phyloP scores from a whole-genome alignment of 2,113 vertebrate species.

The Ursus arctos region DNA sequence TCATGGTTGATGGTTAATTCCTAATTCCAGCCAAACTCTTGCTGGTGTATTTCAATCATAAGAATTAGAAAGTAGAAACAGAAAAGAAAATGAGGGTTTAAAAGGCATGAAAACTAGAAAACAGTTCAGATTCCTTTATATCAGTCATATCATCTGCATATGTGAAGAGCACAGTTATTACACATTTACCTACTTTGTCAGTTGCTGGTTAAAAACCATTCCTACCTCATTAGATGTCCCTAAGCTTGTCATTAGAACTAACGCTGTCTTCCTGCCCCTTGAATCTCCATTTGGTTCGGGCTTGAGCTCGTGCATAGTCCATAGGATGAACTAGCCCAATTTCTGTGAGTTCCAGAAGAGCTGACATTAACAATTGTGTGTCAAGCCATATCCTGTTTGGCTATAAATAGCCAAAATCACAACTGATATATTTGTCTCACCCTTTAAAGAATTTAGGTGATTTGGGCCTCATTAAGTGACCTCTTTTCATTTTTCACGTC shows the following conservation, averaged over 20 bases:
- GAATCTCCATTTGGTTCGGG: background rate
- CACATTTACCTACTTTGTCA: background rate
- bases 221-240: background rate
- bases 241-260: background rate
- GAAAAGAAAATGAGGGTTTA: background rate
- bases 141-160: background rate
- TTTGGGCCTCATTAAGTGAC: background rate
- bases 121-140: background rate
- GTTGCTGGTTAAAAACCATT: background rate
- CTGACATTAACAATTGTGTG: background rate
- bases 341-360: background rate
- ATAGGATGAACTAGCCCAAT: background rate
- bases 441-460: background rate
- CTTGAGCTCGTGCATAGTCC: background rate
- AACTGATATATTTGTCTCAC: background rate
- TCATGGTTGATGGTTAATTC: background rate
- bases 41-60: background rate
- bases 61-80: constrained; percentile 43
- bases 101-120: background rate
- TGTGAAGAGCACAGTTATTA: background rate
- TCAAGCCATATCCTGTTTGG: background rate
- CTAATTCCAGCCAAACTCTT: background rate
- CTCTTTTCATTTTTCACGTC: background rate
- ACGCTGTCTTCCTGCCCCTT: background rate
- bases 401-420: constrained; percentile 11